Evolutionary conservation across 2,113 vertebrate genomes (phyloP), one percentile per base, ranked within the genome.

Genomic region (Furnarius figulus): DNA sequence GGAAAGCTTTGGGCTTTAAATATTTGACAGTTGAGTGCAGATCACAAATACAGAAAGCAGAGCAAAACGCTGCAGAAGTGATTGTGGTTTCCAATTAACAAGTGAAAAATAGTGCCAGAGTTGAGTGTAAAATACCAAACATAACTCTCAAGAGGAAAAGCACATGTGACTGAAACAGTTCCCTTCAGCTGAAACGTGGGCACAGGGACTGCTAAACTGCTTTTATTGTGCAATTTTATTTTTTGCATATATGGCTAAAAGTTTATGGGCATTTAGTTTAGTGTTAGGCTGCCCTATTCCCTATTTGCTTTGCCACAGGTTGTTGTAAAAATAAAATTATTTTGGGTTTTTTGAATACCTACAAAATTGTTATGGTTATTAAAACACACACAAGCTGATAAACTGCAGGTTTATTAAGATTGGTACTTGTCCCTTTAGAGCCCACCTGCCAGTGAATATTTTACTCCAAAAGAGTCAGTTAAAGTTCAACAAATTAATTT

Each of bases 231-330:
- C 47, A 40, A 21, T 47, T 93, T 91, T 89, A 88, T 83, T 89
- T 96, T 97, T 94, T 93, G 93, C 89, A 87, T 94, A 65, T 87
- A 90, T 70, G 65, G 42, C 95, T 95, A 77, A 68, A 92, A 87
- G 82, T 94, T 96, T 97, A 94, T 95, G 72, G 62, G 76, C 82
- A 46, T 94, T 97, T 88, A 86, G 37, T 88, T 90, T 31, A 90
- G 78, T 1, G 3, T 67, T 82, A 83, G 67, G 40, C 75, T 86
- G 77, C 89, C 49, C 37, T 63, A 30, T 85, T 95, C 83, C 74
- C 14, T 8, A 52, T 82, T 65, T 81, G 88, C 79, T 78, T 94
- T 78, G 59, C 72, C 67, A 77, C 50, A 76, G 61, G 33, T 74
- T 95, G 85, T 88, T 95, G 67, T 91, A 87, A 93, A 96, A 96